Conservation (phyloP, 2,797 vertebrate species). For the Prionace glauca region DNA sequence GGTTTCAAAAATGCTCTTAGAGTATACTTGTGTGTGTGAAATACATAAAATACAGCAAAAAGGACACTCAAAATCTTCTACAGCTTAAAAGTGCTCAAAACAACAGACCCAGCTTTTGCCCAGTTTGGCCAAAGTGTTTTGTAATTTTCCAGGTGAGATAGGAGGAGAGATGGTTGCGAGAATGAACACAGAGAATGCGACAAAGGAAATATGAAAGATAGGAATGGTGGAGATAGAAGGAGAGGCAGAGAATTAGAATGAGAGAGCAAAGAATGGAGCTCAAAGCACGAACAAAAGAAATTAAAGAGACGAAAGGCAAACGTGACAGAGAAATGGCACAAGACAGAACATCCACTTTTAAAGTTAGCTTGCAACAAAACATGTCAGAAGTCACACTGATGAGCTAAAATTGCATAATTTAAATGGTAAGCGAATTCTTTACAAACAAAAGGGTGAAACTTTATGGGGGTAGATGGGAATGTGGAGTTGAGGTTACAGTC, state of each 20-base stretch:
- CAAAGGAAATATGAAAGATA: neutral
- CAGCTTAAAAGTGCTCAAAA: neutral
- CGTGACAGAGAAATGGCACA: neutral
- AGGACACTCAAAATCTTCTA: neutral
- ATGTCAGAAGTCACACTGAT: neutral
- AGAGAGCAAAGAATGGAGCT: neutral
- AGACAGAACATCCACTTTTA: neutral
- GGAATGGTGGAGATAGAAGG: neutral
- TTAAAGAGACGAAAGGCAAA: neutral
- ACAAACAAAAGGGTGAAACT: too few species aligned
- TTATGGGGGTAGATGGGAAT: too few species aligned
- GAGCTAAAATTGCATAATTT: neutral
- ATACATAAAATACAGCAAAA: neutral
- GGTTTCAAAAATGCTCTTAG: neutral
- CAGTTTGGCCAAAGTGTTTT: neutral
- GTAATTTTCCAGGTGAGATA: neutral
- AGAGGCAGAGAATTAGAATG: neutral
- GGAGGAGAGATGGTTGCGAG: neutral
- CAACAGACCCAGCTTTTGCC: neutral
- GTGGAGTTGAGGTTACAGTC: too few species aligned
- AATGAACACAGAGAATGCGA: neutral
- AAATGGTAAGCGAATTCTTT: too few species aligned
- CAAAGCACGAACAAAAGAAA: too few species aligned
- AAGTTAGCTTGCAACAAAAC: neutral
- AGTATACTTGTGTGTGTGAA: neutral